A percentile compares a stretch with the other conserved stretches of the same genome.
Evolutionary conservation across 2,113 vertebrate species (phyloP).

Genomic region (Seriola dumerili): DNA sequence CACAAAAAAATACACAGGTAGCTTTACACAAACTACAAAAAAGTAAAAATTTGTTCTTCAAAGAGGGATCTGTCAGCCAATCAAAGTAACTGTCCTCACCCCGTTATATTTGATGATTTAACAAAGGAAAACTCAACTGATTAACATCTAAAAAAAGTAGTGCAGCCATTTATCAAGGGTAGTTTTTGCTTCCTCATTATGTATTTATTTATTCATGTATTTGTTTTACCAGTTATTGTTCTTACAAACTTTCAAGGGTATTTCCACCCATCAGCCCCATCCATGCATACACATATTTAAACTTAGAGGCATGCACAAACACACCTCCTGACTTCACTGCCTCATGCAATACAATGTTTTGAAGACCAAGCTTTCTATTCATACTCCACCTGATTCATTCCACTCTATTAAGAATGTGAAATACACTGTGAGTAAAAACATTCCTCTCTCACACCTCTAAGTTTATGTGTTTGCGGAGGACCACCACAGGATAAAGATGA

Average conservation of each 20-base stretch:
- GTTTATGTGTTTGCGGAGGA: neutral
- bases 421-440: neutral
- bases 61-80: no score
- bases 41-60: neutral
- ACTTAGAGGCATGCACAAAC: neutral
- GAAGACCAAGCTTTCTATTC: neutral
- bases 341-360: no score
- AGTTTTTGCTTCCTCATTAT: neutral
- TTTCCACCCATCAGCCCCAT: no score
- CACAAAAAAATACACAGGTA: neutral
- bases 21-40: neutral
- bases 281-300: no score
- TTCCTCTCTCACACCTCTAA: neutral
- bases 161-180: no score
- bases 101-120: no score
- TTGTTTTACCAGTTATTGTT: neutral
- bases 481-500: conserved; percentile 10
- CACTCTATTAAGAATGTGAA: neutral
- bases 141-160: no score
- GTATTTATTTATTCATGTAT: no score
- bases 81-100: no score
- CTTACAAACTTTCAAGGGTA: no score
- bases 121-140: no score
- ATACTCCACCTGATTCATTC: neutral
- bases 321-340: neutral